Percentiles rank a stretch among this genome's conserved stretches.
phyloP scores from a whole-genome alignment of 2,113 vertebrate genomes.

The Ivindomyrus marchei region DNA sequence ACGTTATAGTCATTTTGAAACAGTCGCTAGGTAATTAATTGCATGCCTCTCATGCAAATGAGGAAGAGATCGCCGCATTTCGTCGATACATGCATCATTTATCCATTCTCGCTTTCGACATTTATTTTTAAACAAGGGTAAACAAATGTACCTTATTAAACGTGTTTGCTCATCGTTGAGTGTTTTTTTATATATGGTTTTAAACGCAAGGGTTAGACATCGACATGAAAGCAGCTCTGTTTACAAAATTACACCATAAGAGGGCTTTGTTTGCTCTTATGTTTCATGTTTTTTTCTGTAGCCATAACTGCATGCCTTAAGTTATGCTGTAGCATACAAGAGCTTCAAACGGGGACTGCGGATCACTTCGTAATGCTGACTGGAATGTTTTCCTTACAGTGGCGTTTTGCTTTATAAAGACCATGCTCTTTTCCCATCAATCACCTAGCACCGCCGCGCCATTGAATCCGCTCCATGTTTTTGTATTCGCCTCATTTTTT shows the following conservation, averaged over 20 bases:
- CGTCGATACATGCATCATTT: background rate
- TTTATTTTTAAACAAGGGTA: background rate
- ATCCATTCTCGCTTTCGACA: background rate
- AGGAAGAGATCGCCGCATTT: background rate
- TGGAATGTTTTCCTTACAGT: conserved; percentile 51
- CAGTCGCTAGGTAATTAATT: background rate
- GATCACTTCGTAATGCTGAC: conserved; percentile 47
- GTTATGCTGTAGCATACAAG: background rate
- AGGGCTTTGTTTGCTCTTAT: background rate
- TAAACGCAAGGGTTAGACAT: background rate
- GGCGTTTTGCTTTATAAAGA: conserved; percentile 56
- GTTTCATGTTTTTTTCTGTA: background rate
- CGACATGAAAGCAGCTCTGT: background rate
- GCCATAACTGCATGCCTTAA: background rate
- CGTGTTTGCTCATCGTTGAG: background rate
- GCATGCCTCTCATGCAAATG: background rate
- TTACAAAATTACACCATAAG: background rate
- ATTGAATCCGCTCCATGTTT: conserved; percentile 66
- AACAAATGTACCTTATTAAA: background rate
- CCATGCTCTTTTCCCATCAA: conserved; percentile 65
- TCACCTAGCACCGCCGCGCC: conserved; percentile 49
- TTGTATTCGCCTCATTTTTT: conserved; percentile 47
- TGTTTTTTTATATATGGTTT: background rate
- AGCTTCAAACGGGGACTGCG: background rate
- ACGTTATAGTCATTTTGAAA: background rate